Evolutionary conservation across 37 sponge, comb jelly and placozoan genomes (phyloP).

Genomic region (Bolinopsis microptera): DNA sequence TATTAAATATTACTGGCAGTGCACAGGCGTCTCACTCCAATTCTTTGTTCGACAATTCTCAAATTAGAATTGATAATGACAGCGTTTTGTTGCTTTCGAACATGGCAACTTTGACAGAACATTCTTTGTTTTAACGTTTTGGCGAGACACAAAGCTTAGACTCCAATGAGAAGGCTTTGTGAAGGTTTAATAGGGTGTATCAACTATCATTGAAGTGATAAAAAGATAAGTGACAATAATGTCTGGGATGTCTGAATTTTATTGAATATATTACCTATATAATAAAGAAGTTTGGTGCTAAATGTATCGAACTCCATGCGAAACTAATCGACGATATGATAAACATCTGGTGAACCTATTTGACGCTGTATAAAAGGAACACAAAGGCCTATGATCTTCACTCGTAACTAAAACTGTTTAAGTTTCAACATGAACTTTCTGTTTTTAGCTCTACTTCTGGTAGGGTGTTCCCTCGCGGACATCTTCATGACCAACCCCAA

Average conservation of each 20-base stretch:
- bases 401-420: neutral
- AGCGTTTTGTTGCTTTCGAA: neutral
- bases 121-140: neutral
- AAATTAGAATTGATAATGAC: neutral
- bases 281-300: neutral
- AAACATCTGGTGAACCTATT: neutral
- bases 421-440: neutral
- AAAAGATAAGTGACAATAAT: neutral
- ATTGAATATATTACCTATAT: neutral
- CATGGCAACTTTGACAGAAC: neutral
- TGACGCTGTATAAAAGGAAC: neutral
- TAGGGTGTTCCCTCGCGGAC: neutral
- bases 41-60: neutral
- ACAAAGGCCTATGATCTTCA: neutral
- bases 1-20: neutral
- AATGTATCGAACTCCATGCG: neutral
- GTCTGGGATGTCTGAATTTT: neutral
- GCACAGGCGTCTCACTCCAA: neutral
- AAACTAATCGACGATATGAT: neutral
- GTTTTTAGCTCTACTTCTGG: neutral
- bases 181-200: neutral
- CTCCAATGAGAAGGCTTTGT: neutral
- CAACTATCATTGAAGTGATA: too few relatives aligned
- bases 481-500: neutral
- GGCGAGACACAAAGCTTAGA: neutral